Conservation (phyloP, 2,888 invertebrate species). For the Napeogenes inachia region DNA sequence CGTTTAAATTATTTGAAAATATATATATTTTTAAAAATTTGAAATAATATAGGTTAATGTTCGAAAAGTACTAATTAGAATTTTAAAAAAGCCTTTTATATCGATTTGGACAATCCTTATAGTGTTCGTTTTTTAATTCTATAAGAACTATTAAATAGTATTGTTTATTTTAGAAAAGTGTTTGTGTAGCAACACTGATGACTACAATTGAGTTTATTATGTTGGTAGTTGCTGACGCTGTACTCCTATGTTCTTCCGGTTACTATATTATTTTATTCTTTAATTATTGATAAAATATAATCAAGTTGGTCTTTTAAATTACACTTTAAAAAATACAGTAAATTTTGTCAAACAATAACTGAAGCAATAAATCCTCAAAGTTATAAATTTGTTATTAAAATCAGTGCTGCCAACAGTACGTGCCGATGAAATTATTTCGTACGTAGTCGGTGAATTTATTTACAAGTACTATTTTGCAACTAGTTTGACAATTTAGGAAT, state of each 20-base stretch:
- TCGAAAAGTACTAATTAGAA: too few species aligned
- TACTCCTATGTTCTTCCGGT: conserved; percentile 51
- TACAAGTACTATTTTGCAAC: conserved; percentile 72
- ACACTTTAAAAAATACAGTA: background rate
- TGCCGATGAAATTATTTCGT: conserved; percentile 62
- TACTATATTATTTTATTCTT: conserved; percentile 32
- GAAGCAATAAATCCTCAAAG: background rate
- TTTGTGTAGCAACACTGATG: conserved; percentile 39
- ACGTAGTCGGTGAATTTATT: conserved; percentile 75
- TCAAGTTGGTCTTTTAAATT: background rate
- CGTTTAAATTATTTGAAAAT: too few species aligned
- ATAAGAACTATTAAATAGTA: too few species aligned
- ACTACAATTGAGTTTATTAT: conserved; percentile 26
- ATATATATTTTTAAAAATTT: too few species aligned
- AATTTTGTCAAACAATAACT: background rate
- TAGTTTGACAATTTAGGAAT: conserved; percentile 65
- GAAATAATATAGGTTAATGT: too few species aligned
- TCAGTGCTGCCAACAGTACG: conserved; percentile 57
- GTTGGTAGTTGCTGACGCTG: conserved; percentile 73
- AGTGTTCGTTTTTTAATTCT: too few species aligned
- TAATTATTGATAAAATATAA: background rate
- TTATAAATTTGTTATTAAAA: conserved; percentile 24
- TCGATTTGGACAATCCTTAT: too few species aligned
- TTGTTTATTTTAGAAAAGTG: conserved; percentile 1
- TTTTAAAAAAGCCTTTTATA: too few species aligned